Evolutionary conservation across 2,888 invertebrate species (phyloP), one percentile per base, ranked within the genome.

Genomic region (Entomobrya multifasciata): DNA sequence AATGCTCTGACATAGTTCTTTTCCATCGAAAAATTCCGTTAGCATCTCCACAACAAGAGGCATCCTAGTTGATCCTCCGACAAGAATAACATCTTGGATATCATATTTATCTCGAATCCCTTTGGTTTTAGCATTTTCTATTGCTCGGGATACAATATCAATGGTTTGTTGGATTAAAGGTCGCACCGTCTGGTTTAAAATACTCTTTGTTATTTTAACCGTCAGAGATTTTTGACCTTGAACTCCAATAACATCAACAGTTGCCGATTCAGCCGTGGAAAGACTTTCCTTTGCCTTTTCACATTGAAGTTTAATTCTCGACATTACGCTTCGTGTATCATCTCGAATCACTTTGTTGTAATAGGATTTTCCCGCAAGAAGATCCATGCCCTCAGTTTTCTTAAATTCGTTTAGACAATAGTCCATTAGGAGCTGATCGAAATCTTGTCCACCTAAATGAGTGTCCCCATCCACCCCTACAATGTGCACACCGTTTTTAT

Each of bases 221-320:
- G 5, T 36, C 36, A 36, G 8, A 8, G n/a, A n/a, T n/a, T n/a
- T n/a, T n/a, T n/a, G n/a, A n/a, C n/a, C n/a, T n/a, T n/a, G n/a
- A n/a, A n/a, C n/a, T n/a, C n/a, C n/a, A n/a, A n/a, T n/a, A n/a
- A n/a, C n/a, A n/a, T n/a, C n/a, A 4, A 36, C 36, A 36, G 8
- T 6, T 6, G 36, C 4, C 5, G 5, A 6, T 36, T 4, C 8
- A 36, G 36, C 36, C 36, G 5, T 8, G 8, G 98, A 98, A 91
- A 99, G 94, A 36, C 98, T 97, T 92, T 98, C 95, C 94, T 99
- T 99, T 0, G 98, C 98, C 93, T 98, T 98, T 93, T 99, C 99
- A 88, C 94, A 94, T 27, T 94, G 94, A 27, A 93, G 94, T 87
- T 94, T 92, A 41, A 94, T 92, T 90, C 94, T 92, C 88, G 94